phyloP scores from a whole-genome alignment of 2,888 invertebrate species.

The Anthrax anthrax region DNA sequence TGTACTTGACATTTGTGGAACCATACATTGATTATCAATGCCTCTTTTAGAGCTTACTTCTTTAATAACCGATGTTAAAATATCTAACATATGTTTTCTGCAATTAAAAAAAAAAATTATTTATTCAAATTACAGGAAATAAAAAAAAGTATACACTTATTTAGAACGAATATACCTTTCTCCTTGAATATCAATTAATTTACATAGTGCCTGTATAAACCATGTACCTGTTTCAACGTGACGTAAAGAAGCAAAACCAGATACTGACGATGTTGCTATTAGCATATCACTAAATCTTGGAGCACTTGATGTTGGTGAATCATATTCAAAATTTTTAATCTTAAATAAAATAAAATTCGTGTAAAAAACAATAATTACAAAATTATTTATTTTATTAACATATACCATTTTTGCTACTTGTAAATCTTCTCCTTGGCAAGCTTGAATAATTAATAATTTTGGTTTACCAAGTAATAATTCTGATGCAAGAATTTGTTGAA shows the following conservation, averaged over 20 bases:
- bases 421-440: constrained; percentile 37
- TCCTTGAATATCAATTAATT: constrained; percentile 18
- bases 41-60: constrained; percentile 20
- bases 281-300: constrained; percentile 21
- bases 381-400: neutral
- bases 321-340: constrained; percentile 10
- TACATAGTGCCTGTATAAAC: constrained; percentile 30
- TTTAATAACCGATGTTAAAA: constrained; percentile 20
- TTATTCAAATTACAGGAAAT: too few relatives aligned
- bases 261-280: constrained; percentile 27
- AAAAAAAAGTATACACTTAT: neutral
- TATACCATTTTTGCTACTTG: constrained; percentile 6
- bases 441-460: constrained; percentile 43
- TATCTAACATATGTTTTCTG: constrained; percentile 25
- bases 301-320: constrained; percentile 5
- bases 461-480: constrained; percentile 35
- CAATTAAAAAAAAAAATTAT: neutral
- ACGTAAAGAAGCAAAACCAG: constrained; percentile 25
- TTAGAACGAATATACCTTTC: constrained; percentile 16
- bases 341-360: neutral
- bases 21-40: constrained; percentile 21
- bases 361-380: neutral
- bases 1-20: constrained; percentile 19
- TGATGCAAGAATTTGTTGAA: constrained; percentile 36
- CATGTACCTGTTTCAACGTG: constrained; percentile 26